Evolutionary conservation across 2,797 vertebrate genomes (phyloP).

Genomic region (Sebastes aleutianus): DNA sequence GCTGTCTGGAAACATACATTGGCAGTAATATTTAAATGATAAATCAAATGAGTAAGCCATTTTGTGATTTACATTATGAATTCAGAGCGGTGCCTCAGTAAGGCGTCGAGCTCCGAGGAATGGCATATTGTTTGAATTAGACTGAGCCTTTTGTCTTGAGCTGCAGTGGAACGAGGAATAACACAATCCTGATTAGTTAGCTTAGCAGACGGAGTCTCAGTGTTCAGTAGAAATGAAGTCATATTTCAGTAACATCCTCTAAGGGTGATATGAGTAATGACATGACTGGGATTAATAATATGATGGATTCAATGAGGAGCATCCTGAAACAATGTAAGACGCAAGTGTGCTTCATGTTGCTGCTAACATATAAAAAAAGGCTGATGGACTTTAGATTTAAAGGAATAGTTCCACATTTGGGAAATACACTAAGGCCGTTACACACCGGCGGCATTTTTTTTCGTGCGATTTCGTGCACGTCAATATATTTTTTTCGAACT

Average conservation of each 20-base stretch:
- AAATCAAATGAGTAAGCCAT: conserved; percentile 40
- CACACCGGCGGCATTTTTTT: rapidly evolving
- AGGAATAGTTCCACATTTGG: not conserved
- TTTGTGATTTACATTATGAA: conserved; percentile 35
- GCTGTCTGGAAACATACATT: conserved; percentile 35
- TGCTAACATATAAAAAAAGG: not conserved
- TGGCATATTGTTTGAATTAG: conserved; percentile 58
- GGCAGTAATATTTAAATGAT: conserved; percentile 46
- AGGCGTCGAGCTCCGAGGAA: conserved; percentile 13
- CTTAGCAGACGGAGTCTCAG: conserved; percentile 22
- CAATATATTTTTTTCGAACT: no score
- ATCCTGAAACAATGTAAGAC: conserved; percentile 31
- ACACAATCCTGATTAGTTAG: conserved; percentile 50
- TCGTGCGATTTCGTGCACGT: not conserved
- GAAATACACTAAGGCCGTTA: not conserved
- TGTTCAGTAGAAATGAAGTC: conserved; percentile 47
- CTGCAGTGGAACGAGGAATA: conserved; percentile 37
- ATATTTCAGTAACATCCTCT: conserved; percentile 38
- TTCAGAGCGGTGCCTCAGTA: conserved; percentile 23
- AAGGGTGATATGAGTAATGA: conserved; percentile 31
- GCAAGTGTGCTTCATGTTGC: conserved; percentile 19
- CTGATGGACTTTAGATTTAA: not conserved
- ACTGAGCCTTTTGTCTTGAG: conserved; percentile 48
- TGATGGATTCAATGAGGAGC: conserved; percentile 9
- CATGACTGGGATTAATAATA: conserved; percentile 28